Evolutionary conservation across 2,113 vertebrate species (phyloP), one percentile per base, ranked within the genome.

Genomic region (Psilopsiagon aymara): DNA sequence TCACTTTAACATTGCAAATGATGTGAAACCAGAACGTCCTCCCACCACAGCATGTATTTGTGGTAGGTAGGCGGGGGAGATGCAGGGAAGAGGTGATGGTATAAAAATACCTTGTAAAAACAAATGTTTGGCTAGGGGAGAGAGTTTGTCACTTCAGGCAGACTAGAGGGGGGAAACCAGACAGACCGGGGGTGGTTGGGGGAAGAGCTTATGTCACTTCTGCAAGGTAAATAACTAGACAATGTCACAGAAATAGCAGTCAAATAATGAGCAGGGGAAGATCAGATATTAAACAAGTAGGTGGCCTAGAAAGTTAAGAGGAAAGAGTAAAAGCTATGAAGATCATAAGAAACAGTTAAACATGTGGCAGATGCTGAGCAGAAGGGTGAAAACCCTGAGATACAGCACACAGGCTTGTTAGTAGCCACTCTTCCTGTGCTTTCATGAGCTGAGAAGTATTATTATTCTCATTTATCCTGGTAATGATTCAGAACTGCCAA

Each of bases 31-130:
- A 91, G 77, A 94, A 91, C 76, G 75, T 97, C 95, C 91, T 95
- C 96, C 95, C 67, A 97, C 96, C 63, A 67, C 59, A 81, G 92
- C 94, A 91, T 94, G 67, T 96, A 94, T 91, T 96, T 95, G 95
- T 91, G 74, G 86, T 90, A 49, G 69, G 95, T 96, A 82, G 90
- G 96, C 1, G 88, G 96, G 77, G 88, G 92, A 94, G 86, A 96
- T 94, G 88, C 83, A 84, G 88, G 80, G 92, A 93, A 96, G 94
- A 96, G 92, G 86, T 94, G 92, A 82, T 85, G 80, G 80, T 96
- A 94, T 94, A 96, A 96, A 96, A 96, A 96, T 96, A 96, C 88
- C 77, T 87, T 82, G 73, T 97, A 91, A 96, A 97, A 96, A 96
- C 83, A 95, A 96, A 86, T 47, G 83, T 66, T 96, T 96, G 96